phyloP scores from a whole-genome alignment of 2,797 vertebrate genomes.

The Aulostomus chinensis region DNA sequence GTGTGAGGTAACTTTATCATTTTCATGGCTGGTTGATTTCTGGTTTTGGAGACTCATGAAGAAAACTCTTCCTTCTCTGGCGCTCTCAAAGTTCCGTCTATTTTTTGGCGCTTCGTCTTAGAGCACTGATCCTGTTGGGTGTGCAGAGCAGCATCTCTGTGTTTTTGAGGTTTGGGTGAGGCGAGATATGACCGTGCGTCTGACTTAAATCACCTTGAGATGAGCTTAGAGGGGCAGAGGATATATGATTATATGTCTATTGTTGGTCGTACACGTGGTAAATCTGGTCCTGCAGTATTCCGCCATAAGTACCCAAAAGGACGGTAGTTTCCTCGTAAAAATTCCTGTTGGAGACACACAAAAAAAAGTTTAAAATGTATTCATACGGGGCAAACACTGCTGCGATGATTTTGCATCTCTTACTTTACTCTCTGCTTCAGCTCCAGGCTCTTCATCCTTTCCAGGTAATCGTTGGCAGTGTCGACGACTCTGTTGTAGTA shows the following conservation, averaged over 20 bases:
- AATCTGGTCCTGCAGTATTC: conserved; percentile 72
- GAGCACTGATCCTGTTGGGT: no score
- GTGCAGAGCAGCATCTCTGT: no score
- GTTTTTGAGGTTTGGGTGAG: no score
- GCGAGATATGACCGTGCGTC: no score
- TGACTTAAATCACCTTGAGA: no score
- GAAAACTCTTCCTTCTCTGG: no score
- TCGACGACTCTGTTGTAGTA: conserved; percentile 59
- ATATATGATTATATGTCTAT: no score
- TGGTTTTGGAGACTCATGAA: no score
- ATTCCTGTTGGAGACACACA: conserved; percentile 58
- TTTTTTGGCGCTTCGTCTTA: no score
- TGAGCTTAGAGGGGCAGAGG: no score
- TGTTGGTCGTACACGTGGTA: conserved; percentile 66
- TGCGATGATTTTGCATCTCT: no score
- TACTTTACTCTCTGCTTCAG: conserved; percentile 78
- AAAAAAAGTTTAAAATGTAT: neutral
- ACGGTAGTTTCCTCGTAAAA: conserved; percentile 63
- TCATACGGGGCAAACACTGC: neutral
- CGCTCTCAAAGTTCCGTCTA: no score
- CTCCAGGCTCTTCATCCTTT: conserved; percentile 63
- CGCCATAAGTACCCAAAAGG: conserved; percentile 62
- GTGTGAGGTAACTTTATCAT: conserved; percentile 4
- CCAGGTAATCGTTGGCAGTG: conserved; percentile 57
- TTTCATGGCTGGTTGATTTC: conserved; percentile 3